Base-by-base conservation (phyloP, 2,888 invertebrate genomes). In the Empis stercorea region DNA sequence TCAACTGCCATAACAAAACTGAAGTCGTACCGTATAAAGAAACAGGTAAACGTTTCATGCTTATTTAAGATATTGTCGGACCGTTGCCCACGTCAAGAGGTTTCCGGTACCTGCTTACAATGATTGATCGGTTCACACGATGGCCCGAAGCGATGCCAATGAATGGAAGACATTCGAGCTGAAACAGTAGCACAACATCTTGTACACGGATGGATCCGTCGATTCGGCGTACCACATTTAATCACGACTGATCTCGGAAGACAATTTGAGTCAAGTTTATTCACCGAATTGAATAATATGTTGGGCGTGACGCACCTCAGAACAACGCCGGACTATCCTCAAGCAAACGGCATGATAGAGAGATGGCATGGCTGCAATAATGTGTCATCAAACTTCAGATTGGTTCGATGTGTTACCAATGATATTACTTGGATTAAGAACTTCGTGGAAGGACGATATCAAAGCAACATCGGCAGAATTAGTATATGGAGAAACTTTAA, bases 281-380 rank as follows among this genome's bases (percentile, higher is more conserved):
- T 64, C 49, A 46, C 52, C 14, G 51, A 54, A 51, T 44, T 53
- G 40, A 51, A 51, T 46, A 53, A 54, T 52, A 50, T 56, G 40
- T 48, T 60, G 47, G 60, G 57, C 43, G 52, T 48, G 37, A 55
- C 57, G 48, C 57, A 56, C 49, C 51, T 50, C 5, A 45, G 52
- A 37, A 62, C 59, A 5, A 61, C 63, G 1, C 52, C 61, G 11
- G 64, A 65, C 49, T 62, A 67, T 48, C 60, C 67, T 20, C 55
- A 59, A 39, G 52, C 62, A 1, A 69, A 71, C 44, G 68, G 66
- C 1, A 56, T 67, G 45, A 57, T 70, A 1, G 68, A 71, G 48
- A 51, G 65, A 2, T 60, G 62, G 44, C 68, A 71, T 49, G 54
- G 30, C 48, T 55, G 63, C 2, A 10, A n/a, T 52, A 10, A 46